Evolutionary conservation across 2,797 vertebrate species (phyloP), one percentile per base, ranked within the genome.

Genomic region (Anas bahamensis): DNA sequence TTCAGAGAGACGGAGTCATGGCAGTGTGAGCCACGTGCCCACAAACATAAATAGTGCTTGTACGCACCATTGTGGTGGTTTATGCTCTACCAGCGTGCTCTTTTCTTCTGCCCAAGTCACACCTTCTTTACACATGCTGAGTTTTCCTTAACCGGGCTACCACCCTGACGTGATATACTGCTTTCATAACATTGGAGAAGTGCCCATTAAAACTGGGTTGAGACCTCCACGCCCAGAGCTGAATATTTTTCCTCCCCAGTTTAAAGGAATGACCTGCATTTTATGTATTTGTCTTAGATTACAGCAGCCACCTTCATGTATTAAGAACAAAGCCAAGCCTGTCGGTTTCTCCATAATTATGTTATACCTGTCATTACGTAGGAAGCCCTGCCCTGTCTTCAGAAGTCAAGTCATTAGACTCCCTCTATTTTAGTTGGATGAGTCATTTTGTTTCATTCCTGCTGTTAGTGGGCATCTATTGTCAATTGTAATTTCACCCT

Each of bases 161-260:
- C 68, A 72, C 50, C 71, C 53, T 89, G 35, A 35, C 1, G 2
- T 56, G 66, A 63, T 56, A 13, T 18, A 42, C 60, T 63, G 74
- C 73, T 93, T 71, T 75, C 79, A 24, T 35, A 53, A 78, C 42
- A 13, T 4, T 83, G 93, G 84, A 77, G 48, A 46, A 73, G 5
- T 44, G 84, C 92, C 86, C 48, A 28, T 10, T 70, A 95, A 81
- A 93, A 75, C 69, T 93, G 64, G 16, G 63, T 66, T 81, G 60
- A 86, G 80, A 79, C 73, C 89, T 92, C 70, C 82, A 64, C 82
- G 74, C 82, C 82, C 87, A 83, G 48, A 82, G 59, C 39, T 57
- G 82, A 65, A 59, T 81, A 19, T 79, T 90, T 95, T 82, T 66
- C 48, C 53, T 86, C 23, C 5, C 33, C 31, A 35, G 11, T 87